Conservation (phyloP, 2,888 invertebrate genomes). For the Chaetogeoica ovagalla region DNA sequence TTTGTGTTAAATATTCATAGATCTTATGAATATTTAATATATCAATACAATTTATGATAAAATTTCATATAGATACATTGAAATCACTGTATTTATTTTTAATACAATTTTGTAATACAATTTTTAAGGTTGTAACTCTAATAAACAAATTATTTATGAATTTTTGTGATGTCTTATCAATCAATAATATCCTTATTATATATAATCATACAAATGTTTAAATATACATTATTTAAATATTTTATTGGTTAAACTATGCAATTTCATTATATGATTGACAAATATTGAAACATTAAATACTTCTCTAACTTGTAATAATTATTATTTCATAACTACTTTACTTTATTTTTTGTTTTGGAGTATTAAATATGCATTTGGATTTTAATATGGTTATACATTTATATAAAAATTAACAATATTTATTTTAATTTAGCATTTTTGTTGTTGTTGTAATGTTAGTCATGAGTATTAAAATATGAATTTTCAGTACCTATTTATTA, state of each 20-base stretch:
- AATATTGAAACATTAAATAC: background rate
- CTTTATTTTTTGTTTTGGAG: background rate
- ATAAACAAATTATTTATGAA: constrained; percentile 28
- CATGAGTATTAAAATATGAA: background rate
- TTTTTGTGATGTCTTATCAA: constrained; percentile 18
- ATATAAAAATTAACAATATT: constrained; percentile 8
- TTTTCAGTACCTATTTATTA: background rate
- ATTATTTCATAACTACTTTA: background rate
- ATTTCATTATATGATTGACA: background rate
- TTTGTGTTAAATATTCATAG: background rate
- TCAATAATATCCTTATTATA: background rate
- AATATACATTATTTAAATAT: background rate
- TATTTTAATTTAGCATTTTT: background rate
- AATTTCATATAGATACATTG: background rate
- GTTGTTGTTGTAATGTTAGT: background rate
- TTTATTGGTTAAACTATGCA: background rate
- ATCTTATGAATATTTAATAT: background rate
- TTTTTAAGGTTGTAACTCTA: constrained; percentile 23
- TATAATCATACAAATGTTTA: background rate
- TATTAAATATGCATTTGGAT: background rate
- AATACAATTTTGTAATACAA: constrained; percentile 6
- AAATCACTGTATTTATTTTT: constrained; percentile 15
- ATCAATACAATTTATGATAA: background rate
- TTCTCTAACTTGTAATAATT: constrained; percentile 3
- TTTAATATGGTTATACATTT: constrained; percentile 8